Percentiles rank a stretch among this genome's conserved stretches.
These are phyloP conservation scores for Graphium colonna DNA, from an alignment of 2,888 invertebrate species.

Conservation along the genomic window DNA sequence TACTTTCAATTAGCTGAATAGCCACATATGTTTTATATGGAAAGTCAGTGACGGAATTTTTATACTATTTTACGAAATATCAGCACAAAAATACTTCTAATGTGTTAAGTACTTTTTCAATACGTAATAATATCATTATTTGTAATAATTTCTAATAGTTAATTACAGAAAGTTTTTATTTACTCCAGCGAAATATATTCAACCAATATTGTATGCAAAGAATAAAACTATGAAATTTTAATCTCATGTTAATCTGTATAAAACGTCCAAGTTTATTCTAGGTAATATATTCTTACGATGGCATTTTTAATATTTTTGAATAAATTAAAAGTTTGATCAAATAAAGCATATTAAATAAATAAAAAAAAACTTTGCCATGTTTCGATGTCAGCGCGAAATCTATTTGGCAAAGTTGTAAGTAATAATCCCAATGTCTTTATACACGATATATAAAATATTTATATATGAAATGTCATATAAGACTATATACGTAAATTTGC, in stretches of 20 bases:
- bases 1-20: too few species aligned
- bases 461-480: slow-evolving; percentile 70
- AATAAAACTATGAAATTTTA: slow-evolving; percentile 24
- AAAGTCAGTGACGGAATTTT: background rate
- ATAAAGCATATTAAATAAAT: background rate
- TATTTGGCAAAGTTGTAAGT: slow-evolving; percentile 43
- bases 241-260: slow-evolving; percentile 7
- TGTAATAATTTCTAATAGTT: background rate
- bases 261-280: background rate
- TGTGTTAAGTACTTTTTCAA: too few species aligned
- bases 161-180: background rate
- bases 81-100: too few species aligned
- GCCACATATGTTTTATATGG: too few species aligned
- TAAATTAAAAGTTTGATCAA: background rate
- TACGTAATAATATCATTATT: background rate
- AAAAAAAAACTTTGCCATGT: slow-evolving; percentile 43
- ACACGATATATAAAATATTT: slow-evolving; percentile 70
- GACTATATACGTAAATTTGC: slow-evolving; percentile 44
- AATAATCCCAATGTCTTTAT: slow-evolving; percentile 47
- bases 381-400: slow-evolving; percentile 67
- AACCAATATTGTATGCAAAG: slow-evolving; percentile 13
- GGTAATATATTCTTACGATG: background rate
- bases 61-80: background rate
- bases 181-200: background rate
- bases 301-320: background rate